These are phyloP conservation scores for Lophochroa leadbeateri DNA, from an alignment of 2,113 vertebrate species.

Conservation along the genomic window DNA sequence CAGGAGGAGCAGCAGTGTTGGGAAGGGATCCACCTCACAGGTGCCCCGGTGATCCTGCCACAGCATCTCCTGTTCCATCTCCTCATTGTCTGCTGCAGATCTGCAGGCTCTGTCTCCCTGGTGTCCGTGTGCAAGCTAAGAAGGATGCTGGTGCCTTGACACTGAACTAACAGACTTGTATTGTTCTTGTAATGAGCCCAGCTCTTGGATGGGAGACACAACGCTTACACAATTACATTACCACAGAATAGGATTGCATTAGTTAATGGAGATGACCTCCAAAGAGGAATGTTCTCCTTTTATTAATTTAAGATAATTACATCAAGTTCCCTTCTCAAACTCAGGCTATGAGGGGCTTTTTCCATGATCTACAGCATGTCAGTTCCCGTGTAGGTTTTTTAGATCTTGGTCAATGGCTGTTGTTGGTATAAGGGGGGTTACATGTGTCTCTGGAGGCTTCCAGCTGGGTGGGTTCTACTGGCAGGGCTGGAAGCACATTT, in stretches of 20 bases:
- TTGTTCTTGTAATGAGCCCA: not conserved
- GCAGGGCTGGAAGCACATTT: not conserved
- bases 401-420: not conserved
- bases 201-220: not conserved
- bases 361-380: not conserved
- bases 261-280: not conserved
- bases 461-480: not conserved
- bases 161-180: not conserved
- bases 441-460: not conserved
- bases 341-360: not conserved
- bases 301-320: constrained; percentile 11
- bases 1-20: not conserved
- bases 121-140: not conserved
- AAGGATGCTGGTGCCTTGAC: not conserved
- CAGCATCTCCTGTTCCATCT: not conserved
- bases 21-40: not conserved
- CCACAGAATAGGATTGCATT: not conserved
- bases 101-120: not conserved
- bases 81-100: not conserved
- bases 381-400: not conserved
- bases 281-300: not conserved
- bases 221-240: not conserved
- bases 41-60: not conserved
- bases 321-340: not conserved
- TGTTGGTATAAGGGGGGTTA: not conserved